Evolutionary conservation across 2,888 invertebrate species (phyloP).

Genomic region (Drosophila eohydei): DNA sequence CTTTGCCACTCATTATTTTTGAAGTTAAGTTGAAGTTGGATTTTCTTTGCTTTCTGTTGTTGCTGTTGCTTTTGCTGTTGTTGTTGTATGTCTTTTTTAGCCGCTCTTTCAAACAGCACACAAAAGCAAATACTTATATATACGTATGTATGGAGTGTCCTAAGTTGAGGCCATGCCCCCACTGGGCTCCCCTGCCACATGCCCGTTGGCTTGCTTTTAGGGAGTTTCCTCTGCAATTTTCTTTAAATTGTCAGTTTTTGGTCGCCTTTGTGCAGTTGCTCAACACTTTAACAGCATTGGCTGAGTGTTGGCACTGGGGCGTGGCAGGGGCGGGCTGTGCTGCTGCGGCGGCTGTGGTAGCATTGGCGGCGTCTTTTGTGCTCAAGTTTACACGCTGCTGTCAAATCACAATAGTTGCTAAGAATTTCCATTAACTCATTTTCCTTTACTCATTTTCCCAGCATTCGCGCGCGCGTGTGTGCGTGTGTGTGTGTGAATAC

Average conservation of each 20-base stretch:
- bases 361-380: constrained; percentile 56
- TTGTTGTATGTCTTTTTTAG: constrained; percentile 22
- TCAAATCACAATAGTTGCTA: constrained; percentile 80
- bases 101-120: constrained; percentile 36
- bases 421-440: constrained; percentile 80
- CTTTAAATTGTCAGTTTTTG: constrained; percentile 60
- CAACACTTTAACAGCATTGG: constrained; percentile 59
- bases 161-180: constrained; percentile 9
- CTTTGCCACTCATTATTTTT: constrained; percentile 54
- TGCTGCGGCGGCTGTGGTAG: constrained; percentile 15
- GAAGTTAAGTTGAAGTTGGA: constrained; percentile 50
- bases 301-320: constrained; percentile 5
- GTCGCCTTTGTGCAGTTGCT: constrained; percentile 57
- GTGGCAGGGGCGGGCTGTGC: neutral
- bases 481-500: constrained; percentile 24
- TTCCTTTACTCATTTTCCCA: constrained; percentile 66
- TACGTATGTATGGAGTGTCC: neutral
- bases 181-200: neutral
- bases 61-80: neutral
- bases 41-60: constrained; percentile 17
- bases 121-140: constrained; percentile 43
- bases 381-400: constrained; percentile 76
- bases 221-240: constrained; percentile 60
- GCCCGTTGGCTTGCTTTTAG: constrained; percentile 22
- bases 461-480: neutral